A percentile compares a stretch with the other conserved stretches of the same genome.
Evolutionary conservation across 2,888 invertebrate genomes (phyloP).

Genomic region (Agrochola circellaris): DNA sequence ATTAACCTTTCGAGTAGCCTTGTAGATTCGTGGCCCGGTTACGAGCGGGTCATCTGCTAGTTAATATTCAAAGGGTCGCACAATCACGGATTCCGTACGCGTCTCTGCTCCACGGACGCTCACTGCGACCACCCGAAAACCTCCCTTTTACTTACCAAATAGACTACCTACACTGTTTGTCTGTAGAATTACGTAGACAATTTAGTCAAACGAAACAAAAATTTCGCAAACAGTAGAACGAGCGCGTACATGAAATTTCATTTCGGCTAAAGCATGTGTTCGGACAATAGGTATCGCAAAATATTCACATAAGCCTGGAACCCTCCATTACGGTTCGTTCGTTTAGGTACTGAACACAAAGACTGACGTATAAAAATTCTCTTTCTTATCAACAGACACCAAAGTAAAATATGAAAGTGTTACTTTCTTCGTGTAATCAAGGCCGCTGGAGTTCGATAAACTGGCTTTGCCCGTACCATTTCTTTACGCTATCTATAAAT

Average conservation of each 20-base stretch:
- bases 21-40: slow-evolving; percentile 83
- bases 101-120: slow-evolving; percentile 78
- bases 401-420: slow-evolving; percentile 63
- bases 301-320: slow-evolving; percentile 58
- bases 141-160: slow-evolving; percentile 78
- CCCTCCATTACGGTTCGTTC: slow-evolving; percentile 69
- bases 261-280: slow-evolving; percentile 64
- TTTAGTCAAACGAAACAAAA: slow-evolving; percentile 60
- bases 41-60: slow-evolving; percentile 86
- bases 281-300: slow-evolving; percentile 67
- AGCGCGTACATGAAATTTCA: slow-evolving; percentile 63
- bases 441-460: slow-evolving; percentile 55
- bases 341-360: slow-evolving; percentile 65
- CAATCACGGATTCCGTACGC: slow-evolving; percentile 86
- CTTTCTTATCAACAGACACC: slow-evolving; percentile 54
- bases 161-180: slow-evolving; percentile 72
- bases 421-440: slow-evolving; percentile 60
- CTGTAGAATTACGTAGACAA: slow-evolving; percentile 63
- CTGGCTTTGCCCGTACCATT: slow-evolving; percentile 42
- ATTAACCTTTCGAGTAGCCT: slow-evolving; percentile 83
- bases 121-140: slow-evolving; percentile 74
- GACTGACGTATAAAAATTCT: slow-evolving; percentile 66
- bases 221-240: slow-evolving; percentile 49
- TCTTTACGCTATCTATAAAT: slow-evolving; percentile 59
- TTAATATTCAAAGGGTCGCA: slow-evolving; percentile 89